phyloP scores from a whole-genome alignment of 2,113 vertebrate species.

The Castor canadensis region DNA sequence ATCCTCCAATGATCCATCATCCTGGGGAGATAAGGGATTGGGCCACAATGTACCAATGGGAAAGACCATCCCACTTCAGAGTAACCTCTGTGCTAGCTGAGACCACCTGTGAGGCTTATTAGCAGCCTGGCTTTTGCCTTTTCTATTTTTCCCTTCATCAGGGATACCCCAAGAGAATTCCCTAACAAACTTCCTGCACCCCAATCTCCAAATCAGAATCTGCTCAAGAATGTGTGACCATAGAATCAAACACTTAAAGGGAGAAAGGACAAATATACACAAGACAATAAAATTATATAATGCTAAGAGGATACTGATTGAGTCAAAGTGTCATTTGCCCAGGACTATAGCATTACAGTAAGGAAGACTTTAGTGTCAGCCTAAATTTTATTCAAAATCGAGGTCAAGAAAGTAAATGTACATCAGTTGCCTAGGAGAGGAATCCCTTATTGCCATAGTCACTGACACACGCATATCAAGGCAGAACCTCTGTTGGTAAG shows the following conservation, averaged over 20 bases:
- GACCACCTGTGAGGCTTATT: no score
- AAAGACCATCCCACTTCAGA: neutral
- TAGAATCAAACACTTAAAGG: neutral
- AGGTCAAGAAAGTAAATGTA: neutral
- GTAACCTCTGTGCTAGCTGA: rapidly evolving
- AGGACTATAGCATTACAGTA: neutral
- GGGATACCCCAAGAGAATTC: neutral
- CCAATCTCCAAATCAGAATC: neutral
- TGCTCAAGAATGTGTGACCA: neutral
- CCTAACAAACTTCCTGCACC: neutral
- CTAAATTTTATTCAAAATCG: neutral
- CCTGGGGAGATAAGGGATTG: neutral
- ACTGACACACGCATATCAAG: neutral
- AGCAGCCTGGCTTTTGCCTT: neutral
- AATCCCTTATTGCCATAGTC: neutral
- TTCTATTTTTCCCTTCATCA: neutral
- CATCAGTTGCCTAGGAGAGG: neutral
- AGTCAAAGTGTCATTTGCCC: neutral
- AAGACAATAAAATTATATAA: neutral
- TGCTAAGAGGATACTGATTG: neutral
- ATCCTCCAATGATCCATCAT: neutral
- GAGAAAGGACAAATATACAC: neutral
- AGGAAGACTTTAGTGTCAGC: neutral
- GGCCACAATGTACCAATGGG: neutral
- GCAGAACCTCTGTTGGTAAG: neutral